phyloP scores from a whole-genome alignment of 2,113 vertebrate genomes.

The Platysternon megacephalum region DNA sequence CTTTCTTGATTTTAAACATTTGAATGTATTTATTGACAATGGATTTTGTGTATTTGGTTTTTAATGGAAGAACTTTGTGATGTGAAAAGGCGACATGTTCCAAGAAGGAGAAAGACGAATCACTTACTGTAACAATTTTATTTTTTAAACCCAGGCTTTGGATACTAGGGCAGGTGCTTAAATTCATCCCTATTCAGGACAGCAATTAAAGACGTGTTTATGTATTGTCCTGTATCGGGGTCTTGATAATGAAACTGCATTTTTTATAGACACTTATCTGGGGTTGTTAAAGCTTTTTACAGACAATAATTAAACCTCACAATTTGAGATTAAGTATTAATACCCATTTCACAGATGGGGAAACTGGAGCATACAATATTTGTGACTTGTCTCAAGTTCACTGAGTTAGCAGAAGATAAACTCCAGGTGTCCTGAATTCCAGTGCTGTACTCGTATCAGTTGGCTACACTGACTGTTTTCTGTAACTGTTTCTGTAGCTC shows the following conservation, averaged over 20 bases:
- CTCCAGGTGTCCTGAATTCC: background rate
- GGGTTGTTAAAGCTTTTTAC: background rate
- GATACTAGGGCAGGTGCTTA: background rate
- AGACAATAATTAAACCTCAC: background rate
- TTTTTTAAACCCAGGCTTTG: background rate
- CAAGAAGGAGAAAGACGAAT: background rate
- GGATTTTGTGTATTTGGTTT: background rate
- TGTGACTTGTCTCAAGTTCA: background rate
- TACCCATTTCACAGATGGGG: fast-evolving
- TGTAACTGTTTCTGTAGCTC: background rate
- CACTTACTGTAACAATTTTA: background rate
- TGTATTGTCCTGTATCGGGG: background rate
- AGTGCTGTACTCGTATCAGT: background rate
- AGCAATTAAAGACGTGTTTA: background rate
- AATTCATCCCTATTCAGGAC: background rate
- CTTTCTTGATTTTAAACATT: background rate
- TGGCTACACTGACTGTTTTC: background rate
- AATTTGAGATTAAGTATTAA: background rate
- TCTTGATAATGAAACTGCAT: background rate
- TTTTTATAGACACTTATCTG: background rate
- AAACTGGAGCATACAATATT: background rate
- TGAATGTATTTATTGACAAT: background rate
- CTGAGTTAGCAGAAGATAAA: background rate
- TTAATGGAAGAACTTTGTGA: background rate
- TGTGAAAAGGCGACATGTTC: background rate